phyloP scores from a whole-genome alignment of 2,113 vertebrate species.

The Columba livia region DNA sequence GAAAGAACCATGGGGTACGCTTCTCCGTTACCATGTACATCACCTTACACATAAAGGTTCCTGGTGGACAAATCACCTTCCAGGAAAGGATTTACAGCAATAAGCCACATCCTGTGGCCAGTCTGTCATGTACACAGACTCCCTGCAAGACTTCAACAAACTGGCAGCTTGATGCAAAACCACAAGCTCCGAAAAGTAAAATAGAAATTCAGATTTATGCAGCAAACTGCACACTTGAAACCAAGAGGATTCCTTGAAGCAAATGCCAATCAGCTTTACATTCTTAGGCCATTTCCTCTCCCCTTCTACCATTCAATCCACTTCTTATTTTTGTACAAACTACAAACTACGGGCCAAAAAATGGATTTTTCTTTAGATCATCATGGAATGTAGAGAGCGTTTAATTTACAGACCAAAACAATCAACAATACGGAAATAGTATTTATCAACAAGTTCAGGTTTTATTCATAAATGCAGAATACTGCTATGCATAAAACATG shows the following conservation, averaged over 20 bases:
- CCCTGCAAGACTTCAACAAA: not conserved
- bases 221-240: not conserved
- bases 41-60: not conserved
- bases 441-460: constrained; percentile 49
- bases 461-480: constrained; percentile 74
- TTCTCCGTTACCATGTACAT: not conserved
- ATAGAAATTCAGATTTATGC: not conserved
- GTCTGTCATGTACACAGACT: not conserved
- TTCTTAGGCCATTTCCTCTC: not conserved
- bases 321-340: not conserved
- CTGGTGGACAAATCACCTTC: not conserved
- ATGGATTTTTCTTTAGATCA: not conserved
- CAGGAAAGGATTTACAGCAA: not conserved
- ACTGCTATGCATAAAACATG: constrained; percentile 54
- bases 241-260: not conserved
- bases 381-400: not conserved
- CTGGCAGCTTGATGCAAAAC: not conserved
- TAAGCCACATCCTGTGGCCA: constrained; percentile 1
- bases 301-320: not conserved
- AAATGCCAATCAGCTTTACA: not conserved
- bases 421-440: constrained; percentile 14
- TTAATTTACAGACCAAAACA: constrained; percentile 52
- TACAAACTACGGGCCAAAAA: not conserved
- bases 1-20: not conserved
- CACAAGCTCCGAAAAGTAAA: not conserved